These are phyloP conservation scores for Polia nebulosa DNA, from an alignment of 2,888 invertebrate species.

Conservation along the genomic window DNA sequence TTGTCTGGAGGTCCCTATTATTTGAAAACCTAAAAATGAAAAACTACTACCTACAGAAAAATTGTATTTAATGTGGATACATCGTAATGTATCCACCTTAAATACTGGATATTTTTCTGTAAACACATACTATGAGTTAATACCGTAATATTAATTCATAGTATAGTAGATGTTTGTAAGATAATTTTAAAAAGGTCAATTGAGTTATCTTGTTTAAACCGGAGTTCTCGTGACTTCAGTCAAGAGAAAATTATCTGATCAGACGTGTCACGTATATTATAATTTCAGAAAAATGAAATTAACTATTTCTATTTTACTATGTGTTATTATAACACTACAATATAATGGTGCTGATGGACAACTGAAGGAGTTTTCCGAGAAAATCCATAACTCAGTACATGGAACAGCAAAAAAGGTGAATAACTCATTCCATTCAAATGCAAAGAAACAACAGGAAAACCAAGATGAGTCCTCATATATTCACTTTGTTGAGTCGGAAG, in stretches of 20 bases:
- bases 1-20: slow-evolving; percentile 48
- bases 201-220: slow-evolving; percentile 72
- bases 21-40: slow-evolving; percentile 11
- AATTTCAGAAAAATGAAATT: slow-evolving; percentile 73
- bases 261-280: slow-evolving; percentile 50
- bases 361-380: slow-evolving; percentile 69
- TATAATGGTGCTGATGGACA: slow-evolving; percentile 69
- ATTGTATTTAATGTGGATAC: too few relatives aligned
- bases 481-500: slow-evolving; percentile 39
- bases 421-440: slow-evolving; percentile 63
- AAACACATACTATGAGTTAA: too few relatives aligned
- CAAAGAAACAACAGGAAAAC: slow-evolving; percentile 47
- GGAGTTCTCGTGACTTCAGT: slow-evolving; percentile 65
- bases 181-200: slow-evolving; percentile 71
- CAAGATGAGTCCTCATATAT: slow-evolving; percentile 32
- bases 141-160: slow-evolving; percentile 37
- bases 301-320: slow-evolving; percentile 66
- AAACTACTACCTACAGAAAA: not conserved
- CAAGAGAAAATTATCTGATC: slow-evolving; percentile 62
- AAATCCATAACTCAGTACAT: slow-evolving; percentile 67
- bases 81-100: too few relatives aligned
- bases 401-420: slow-evolving; percentile 66
- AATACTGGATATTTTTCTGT: too few relatives aligned
- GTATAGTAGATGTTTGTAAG: slow-evolving; percentile 61
- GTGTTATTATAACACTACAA: slow-evolving; percentile 65